Base-by-base conservation (phyloP, 2,113 vertebrate genomes). In the Salvelinus sp. region DNA sequence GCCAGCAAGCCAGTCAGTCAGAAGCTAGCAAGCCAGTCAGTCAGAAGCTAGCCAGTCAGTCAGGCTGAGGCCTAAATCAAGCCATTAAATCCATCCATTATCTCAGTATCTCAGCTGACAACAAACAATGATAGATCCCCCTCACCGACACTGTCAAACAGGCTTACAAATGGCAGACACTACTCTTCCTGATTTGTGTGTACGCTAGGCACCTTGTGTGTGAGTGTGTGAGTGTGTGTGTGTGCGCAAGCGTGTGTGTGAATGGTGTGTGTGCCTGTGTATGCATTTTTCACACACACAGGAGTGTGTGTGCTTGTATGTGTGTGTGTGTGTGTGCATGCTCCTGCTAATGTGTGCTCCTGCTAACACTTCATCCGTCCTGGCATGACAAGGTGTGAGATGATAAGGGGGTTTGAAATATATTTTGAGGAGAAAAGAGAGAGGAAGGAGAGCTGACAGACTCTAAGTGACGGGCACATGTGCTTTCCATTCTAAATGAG, bases 21-120 rank as follows among this genome's bases (percentile, higher is more conserved):
- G 85, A 25, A 25, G 25, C 25, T 25, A 25, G 1, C 25, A 25
- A 25, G 25, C 25, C 25, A 25, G 25, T 86, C 88, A 79, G 83
- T 62, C 74, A 69, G 50, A 33, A 33, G 33, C 33, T 33, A 33
- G 85, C 86, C 88, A 79, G 83, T 58, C 74, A 69, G 63, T 50
- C 62, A 64, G 75, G 76, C 84, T 20, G 30, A 68, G 60, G 66
- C 68, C 74, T 25, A 63, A 74, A 90, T 90, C 87, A 90, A 87
- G 84, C 85, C 87, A 91, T 90, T 89, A 90, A 78, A 88, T 82
- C 79, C 89, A 90, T 92, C 87, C 86, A 81, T 92, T 90, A 92
- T 90, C 82, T 86, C 82, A 28, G 78, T 91, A 90, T 90, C 91
- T 86, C 84, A 72, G 85, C 64, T 76, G 83, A 86, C 88, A 88